Evolutionary conservation across 2,797 vertebrate species (phyloP), one percentile per base, ranked within the genome.

Genomic region (Acanthiza pusilla): DNA sequence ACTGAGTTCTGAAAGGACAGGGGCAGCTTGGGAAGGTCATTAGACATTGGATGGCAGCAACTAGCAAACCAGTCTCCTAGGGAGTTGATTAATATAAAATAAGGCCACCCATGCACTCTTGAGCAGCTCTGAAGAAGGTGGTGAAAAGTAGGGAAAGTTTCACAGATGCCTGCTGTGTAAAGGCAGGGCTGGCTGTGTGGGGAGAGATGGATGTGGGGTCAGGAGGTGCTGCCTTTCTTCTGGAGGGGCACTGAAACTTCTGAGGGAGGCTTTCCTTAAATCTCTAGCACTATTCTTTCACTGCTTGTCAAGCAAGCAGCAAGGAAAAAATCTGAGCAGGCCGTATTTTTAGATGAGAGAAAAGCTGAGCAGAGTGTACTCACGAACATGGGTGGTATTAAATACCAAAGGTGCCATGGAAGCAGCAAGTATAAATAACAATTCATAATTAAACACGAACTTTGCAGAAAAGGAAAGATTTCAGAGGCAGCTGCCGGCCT

Each of bases 391-490:
- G 60, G 65, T 48, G 70, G 80, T 57, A 34, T 77, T 88, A 76
- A 87, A 91, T 95, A 84, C 93, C 74, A 77, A 63, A 85, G 72
- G 73, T 84, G 36, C 54, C 1, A 2, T 54, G 54, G 74, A 75
- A 92, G 70, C 48, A 29, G 51, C 34, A 12, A 73, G 62, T 94
- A 86, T 91, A 96, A 96, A 94, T 96, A 95, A 86, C 84, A 81
- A 65, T 80, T 88, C 86, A 26, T 75, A 81, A 88, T 75, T 90
- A 79, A 90, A 79, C 38, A 62, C 2, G 3, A 92, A 89, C 86
- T 95, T 70, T 72, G 85, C 57, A 85, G 85, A 88, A 91, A 91
- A 93, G 73, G 75, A 66, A 77, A 45, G 66, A 82, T 96, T 95
- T 95, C 55, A 45, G 85, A 70, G 78, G 54, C 76, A 81, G 89